Evolutionary conservation across 2,888 invertebrate genomes (phyloP).

Genomic region (Piscicola geometra): DNA sequence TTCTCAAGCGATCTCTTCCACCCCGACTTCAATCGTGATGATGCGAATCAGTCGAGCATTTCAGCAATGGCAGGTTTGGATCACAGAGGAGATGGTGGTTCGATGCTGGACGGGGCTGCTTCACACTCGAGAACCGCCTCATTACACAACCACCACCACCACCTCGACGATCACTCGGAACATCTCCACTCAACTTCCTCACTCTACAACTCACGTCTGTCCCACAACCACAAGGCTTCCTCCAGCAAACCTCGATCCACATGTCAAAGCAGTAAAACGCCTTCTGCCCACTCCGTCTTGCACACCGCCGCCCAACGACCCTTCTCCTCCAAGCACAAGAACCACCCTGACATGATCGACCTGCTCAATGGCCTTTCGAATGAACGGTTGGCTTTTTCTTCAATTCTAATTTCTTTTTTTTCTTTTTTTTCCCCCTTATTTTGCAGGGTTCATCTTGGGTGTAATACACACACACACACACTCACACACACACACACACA

Average conservation of each 20-base stretch:
- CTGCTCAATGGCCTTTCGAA: not conserved
- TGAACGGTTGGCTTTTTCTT: not conserved
- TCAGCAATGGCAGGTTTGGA: not conserved
- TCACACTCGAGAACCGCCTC: not conserved
- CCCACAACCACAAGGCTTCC: not conserved
- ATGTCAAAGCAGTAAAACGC: not conserved
- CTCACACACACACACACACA: too few species aligned
- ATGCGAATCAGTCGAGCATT: too few species aligned
- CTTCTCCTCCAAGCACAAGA: not conserved
- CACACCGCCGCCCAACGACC: not conserved
- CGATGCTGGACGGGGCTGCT: not conserved
- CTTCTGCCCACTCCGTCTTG: not conserved
- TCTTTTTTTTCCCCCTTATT: too few species aligned
- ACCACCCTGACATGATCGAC: not conserved
- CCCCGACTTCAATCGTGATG: not conserved
- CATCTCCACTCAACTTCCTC: constrained; percentile 6
- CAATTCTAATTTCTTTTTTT: not conserved
- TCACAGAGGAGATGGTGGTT: not conserved
- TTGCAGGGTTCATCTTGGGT: too few species aligned
- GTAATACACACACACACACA: too few species aligned
- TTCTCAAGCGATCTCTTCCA: not conserved
- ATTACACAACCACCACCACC: not conserved
- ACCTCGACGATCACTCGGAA: not conserved
- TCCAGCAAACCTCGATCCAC: too few species aligned
- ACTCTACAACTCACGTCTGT: not conserved